phyloP scores from a whole-genome alignment of 1,140 invertebrate genomes.

The Drosophila kikkawai region DNA sequence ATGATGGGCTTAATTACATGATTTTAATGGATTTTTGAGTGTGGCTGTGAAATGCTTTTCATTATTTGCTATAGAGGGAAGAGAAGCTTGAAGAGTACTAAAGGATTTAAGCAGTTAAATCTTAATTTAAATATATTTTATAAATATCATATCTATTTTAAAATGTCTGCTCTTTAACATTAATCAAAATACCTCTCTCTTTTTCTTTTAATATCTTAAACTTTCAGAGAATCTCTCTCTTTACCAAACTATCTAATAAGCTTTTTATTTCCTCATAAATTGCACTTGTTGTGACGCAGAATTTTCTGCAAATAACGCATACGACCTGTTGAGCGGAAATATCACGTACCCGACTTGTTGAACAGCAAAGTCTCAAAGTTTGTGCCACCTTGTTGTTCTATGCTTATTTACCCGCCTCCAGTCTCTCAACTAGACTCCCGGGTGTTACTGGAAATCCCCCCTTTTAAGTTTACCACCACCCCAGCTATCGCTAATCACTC shows the following conservation, averaged over 20 bases:
- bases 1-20: slow-evolving; percentile 41
- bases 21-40: slow-evolving; percentile 45
- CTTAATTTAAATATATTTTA: not conserved
- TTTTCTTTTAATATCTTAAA: not conserved
- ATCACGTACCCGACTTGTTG: slow-evolving; percentile 21
- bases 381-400: not conserved
- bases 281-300: not conserved
- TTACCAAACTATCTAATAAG: not conserved
- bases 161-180: too few species aligned
- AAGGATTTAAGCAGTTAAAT: not conserved
- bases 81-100: too few species aligned
- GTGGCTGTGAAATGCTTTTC: slow-evolving; percentile 8
- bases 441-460: not conserved
- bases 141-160: not conserved
- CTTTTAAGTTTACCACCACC: slow-evolving; percentile 11
- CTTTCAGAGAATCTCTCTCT: too few species aligned
- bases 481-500: slow-evolving; percentile 36
- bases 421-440: not conserved
- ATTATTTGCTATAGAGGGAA: not conserved
- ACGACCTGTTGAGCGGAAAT: slow-evolving; percentile 26
- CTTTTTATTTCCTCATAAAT: not conserved
- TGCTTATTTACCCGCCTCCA: not conserved
- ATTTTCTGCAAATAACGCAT: slow-evolving; percentile 13
- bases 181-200: too few species aligned
- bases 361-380: slow-evolving; percentile 1